phyloP scores from a whole-genome alignment of 2,113 vertebrate species.

The Chunga burmeisteri region DNA sequence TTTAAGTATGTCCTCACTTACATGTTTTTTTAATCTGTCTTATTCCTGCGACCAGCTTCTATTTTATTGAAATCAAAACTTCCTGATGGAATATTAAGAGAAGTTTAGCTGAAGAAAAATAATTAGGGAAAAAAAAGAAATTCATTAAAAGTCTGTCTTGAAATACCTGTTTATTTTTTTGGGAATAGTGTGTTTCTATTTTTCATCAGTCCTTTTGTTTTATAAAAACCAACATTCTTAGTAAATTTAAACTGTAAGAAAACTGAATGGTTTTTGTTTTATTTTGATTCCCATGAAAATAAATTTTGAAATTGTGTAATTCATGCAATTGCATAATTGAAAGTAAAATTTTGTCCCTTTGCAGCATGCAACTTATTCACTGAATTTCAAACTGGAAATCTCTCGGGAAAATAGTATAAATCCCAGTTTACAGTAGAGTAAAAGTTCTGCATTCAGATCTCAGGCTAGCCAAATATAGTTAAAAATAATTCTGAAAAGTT shows the following conservation, averaged over 20 bases:
- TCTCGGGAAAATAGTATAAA: constrained; percentile 6
- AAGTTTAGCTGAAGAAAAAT: background rate
- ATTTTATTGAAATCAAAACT: background rate
- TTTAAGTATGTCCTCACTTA: background rate
- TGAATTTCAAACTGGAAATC: constrained; percentile 1
- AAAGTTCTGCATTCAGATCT: background rate
- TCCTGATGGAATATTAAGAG: background rate
- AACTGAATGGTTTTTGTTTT: background rate
- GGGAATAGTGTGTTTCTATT: background rate
- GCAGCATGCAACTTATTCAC: background rate
- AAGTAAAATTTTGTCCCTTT: background rate
- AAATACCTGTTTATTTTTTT: background rate
- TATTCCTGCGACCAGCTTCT: background rate
- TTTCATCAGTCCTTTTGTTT: background rate
- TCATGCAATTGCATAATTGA: background rate
- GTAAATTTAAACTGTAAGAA: background rate
- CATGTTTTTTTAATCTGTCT: background rate
- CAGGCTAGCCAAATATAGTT: background rate
- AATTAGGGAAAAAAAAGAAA: background rate
- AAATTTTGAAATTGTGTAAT: background rate
- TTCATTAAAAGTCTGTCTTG: background rate
- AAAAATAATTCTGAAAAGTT: constrained; percentile 18
- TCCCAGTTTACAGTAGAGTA: background rate
- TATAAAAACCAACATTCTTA: background rate
- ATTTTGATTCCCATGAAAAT: background rate